Conservation (phyloP, 2,888 invertebrate genomes). For the Laothoe populi region DNA sequence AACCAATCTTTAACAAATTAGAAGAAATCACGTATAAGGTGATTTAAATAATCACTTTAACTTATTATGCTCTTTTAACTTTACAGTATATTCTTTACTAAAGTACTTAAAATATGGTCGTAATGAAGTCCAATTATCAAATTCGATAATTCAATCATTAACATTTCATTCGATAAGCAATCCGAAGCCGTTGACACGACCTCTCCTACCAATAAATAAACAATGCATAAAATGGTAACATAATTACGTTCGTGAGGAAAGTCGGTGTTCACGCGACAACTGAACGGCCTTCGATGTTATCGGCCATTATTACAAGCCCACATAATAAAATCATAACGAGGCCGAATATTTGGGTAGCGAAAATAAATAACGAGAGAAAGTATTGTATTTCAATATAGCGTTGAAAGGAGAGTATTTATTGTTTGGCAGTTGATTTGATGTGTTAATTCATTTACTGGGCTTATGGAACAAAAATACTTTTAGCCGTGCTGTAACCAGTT, state of each 20-base stretch:
- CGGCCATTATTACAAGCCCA: constrained; percentile 30
- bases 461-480: too few relatives aligned
- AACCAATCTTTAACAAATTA: too few relatives aligned
- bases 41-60: too few relatives aligned
- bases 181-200: background rate
- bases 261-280: constrained; percentile 41
- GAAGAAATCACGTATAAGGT: too few relatives aligned
- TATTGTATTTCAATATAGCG: constrained; percentile 18
- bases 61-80: background rate
- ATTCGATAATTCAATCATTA: background rate
- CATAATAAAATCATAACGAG: constrained; percentile 22
- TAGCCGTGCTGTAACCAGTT: too few relatives aligned
- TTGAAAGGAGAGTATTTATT: background rate
- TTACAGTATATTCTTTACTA: background rate
- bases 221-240: constrained; percentile 44
- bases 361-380: constrained; percentile 6
- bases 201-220: constrained; percentile 44
- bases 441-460: too few relatives aligned
- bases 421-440: background rate
- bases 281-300: constrained; percentile 42
- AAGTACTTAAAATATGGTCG: background rate
- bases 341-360: constrained; percentile 16
- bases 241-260: constrained; percentile 34
- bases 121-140: too few relatives aligned
- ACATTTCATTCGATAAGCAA: background rate